phyloP scores from a whole-genome alignment of 2,888 invertebrate genomes.

The Drosophila subquinaria region DNA sequence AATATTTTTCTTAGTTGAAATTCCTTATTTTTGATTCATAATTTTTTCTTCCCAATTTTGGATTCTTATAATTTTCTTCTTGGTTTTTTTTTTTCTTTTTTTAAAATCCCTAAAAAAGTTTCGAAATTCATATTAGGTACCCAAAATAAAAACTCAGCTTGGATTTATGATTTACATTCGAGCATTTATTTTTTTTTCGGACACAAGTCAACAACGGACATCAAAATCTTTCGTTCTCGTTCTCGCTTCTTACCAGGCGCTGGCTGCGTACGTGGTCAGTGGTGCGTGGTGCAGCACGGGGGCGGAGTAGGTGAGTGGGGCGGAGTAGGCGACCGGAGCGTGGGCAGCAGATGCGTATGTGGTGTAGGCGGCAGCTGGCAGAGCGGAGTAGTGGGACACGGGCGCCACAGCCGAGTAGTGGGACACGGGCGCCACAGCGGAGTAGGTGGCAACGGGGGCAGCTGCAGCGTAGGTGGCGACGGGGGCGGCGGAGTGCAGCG shows the following conservation, averaged over 20 bases:
- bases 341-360: conserved; percentile 42
- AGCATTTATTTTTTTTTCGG: conserved; percentile 12
- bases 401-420: conserved; percentile 43
- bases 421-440: conserved; percentile 33
- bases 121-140: too few relatives aligned
- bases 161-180: conserved; percentile 36
- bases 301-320: conserved; percentile 65
- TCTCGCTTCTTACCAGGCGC: conserved; percentile 72
- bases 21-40: too few relatives aligned
- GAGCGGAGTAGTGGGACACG: conserved; percentile 28
- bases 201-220: conserved; percentile 67
- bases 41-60: too few relatives aligned
- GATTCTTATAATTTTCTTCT: too few relatives aligned
- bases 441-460: conserved; percentile 44
- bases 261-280: conserved; percentile 64
- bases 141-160: conserved; percentile 1
- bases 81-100: too few relatives aligned
- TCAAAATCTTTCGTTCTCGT: conserved; percentile 76
- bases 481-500: conserved; percentile 59
- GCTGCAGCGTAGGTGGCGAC: conserved; percentile 37
- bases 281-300: conserved; percentile 62
- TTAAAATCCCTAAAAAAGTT: too few relatives aligned
- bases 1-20: too few relatives aligned
- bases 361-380: conserved; percentile 20
- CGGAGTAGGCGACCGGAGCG: conserved; percentile 43